Base-by-base conservation (phyloP, 2,888 invertebrate genomes). In the Portevinia maculata region DNA sequence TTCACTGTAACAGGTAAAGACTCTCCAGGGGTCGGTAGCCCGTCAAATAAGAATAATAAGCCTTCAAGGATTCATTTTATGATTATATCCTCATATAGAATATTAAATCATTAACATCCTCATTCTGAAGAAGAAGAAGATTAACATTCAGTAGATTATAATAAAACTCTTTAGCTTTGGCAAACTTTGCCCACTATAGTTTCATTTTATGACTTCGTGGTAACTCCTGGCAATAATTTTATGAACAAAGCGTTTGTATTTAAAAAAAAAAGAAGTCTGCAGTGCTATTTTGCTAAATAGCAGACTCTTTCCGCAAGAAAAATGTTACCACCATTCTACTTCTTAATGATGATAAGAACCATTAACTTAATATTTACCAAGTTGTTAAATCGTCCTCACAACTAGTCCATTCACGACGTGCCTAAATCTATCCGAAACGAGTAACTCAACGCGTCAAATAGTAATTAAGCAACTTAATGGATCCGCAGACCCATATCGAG, bases 401-500 rank as follows among this genome's bases (percentile, higher is more conserved):
- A 0, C 15, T 24, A 17, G 8, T 5, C 15, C 11, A 24, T 30
- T n/a, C 13, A 11, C 2, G 44, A 55, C 46, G 30, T 37, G 30
- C 28, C 44, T 32, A 52, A 59, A 60, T 67, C 48, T 8, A 59
- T 62, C 32, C 62, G 4, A 55, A 62, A 62, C 70, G 19, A 64
- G 48, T 64, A 41, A 6, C 13, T 28, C 55, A 13, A 59, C 41
- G 50, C 59, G 60, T 34, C 46, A 37, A 46, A 37, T 19, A 64
- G 79, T 79, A 79, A 79, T 79, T 79, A 74, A 74, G 74, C 55
- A 74, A 79, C 62, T 74, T 79, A 74, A 74, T 79, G 69, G 62
- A 62, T 79, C 69, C 48, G 13, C 62, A 74, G 50, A 62, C 44
- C 50, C 74, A 74, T 74, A 57, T 62, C 55, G 8, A 73, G 62